phyloP scores from a whole-genome alignment of 2,113 vertebrate genomes.

The Connochaetes taurinus region DNA sequence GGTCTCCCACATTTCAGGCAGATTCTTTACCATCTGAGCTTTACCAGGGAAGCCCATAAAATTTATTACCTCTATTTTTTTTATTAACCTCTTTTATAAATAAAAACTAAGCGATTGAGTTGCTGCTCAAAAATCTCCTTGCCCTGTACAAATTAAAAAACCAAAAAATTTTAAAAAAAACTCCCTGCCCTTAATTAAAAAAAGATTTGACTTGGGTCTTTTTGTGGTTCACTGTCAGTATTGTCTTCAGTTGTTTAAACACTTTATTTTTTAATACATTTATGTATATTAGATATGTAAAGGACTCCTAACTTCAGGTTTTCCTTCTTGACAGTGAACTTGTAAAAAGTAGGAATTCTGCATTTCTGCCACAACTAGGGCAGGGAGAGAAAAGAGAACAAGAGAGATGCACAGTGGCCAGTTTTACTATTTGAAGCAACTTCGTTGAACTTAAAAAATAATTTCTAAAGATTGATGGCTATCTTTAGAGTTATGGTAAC shows the following conservation, averaged over 20 bases:
- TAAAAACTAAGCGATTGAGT: neutral
- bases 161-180: neutral
- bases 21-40: neutral
- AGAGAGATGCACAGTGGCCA: neutral
- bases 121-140: neutral
- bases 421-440: neutral
- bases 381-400: neutral
- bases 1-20: neutral
- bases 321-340: neutral
- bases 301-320: neutral
- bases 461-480: constrained; percentile 4
- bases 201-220: neutral
- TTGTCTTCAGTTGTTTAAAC: constrained; percentile 7
- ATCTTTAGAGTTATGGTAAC: neutral
- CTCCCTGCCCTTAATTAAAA: neutral
- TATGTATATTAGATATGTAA: neutral
- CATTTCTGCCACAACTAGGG: neutral
- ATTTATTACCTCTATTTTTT: neutral
- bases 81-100: neutral
- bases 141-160: neutral
- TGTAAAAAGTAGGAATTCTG: constrained; percentile 8
- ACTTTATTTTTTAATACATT: neutral
- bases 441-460: neutral
- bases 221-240: neutral
- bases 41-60: neutral